A percentile compares a stretch with the other conserved stretches of the same genome.
These are phyloP conservation scores for Drosophila pachea DNA, from an alignment of 1,140 invertebrate species.

Conservation along the genomic window DNA sequence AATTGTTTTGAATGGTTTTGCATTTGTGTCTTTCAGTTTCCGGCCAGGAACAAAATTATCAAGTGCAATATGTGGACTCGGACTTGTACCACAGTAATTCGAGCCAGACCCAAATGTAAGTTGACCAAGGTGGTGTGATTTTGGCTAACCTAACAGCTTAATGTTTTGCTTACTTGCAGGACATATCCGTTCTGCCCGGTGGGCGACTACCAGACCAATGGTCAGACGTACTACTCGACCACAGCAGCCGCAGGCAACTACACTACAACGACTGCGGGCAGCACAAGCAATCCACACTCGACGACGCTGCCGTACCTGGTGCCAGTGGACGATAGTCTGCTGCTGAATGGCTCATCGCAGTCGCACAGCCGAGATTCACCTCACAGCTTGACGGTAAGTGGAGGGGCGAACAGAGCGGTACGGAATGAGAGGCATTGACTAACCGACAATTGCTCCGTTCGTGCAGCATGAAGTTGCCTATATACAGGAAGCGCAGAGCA, in stretches of 20 bases:
- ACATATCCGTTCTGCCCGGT: conserved; percentile 92
- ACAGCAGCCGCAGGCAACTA: conserved; percentile 80
- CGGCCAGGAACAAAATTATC: conserved; percentile 81
- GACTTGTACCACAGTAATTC: conserved; percentile 81
- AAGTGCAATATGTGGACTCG: conserved; percentile 86
- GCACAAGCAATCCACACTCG: conserved; percentile 80
- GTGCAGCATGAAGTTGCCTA: conserved; percentile 79
- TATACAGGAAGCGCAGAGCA: conserved; percentile 80
- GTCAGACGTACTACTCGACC: conserved; percentile 80
- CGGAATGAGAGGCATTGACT: conserved; percentile 51
- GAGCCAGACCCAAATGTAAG: conserved; percentile 85
- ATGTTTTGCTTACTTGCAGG: conserved; percentile 79
- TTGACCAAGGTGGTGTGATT: conserved; percentile 21
- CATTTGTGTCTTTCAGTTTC: conserved; percentile 72
- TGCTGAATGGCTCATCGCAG: conserved; percentile 81
- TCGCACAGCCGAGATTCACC: conserved; percentile 85
- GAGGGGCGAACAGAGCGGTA: conserved; percentile 9
- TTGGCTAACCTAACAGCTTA: conserved; percentile 3
- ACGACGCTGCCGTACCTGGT: conserved; percentile 82
- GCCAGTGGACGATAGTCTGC: conserved; percentile 82
- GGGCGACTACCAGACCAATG: conserved; percentile 83
- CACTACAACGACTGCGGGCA: conserved; percentile 79
- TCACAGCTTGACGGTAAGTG: conserved; percentile 82
- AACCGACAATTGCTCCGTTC: conserved; percentile 18
- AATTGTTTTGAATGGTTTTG: neutral